Conservation (phyloP, 2,888 invertebrate species). For the Encarsia formosa region DNA sequence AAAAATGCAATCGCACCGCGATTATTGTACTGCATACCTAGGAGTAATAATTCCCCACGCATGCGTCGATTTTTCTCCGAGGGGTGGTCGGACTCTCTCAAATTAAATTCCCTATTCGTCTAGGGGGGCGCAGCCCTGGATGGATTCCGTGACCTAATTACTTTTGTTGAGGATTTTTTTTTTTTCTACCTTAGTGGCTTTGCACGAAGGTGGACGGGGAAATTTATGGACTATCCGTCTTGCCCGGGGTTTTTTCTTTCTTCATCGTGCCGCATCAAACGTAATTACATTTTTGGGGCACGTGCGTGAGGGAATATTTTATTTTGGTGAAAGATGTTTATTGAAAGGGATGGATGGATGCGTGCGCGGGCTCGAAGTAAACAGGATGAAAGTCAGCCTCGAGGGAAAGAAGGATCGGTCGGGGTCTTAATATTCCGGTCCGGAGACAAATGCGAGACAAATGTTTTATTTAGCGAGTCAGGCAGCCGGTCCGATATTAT, state of each 20-base stretch:
- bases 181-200: not conserved
- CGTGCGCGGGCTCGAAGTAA: not conserved
- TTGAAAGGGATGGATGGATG: too few relatives aligned
- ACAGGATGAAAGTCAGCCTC: slow-evolving; percentile 4
- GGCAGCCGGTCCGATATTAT: not conserved
- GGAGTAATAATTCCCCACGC: too few relatives aligned
- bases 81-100: too few relatives aligned
- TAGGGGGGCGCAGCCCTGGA: slow-evolving; percentile 25
- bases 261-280: slow-evolving; percentile 8
- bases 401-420: slow-evolving; percentile 10
- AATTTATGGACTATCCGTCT: slow-evolving; percentile 11
- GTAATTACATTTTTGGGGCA: slow-evolving; percentile 32
- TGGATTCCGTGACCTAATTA: slow-evolving; percentile 27
- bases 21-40: too few relatives aligned
- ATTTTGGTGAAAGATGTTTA: too few relatives aligned
- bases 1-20: too few relatives aligned
- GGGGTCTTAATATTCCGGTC: slow-evolving; percentile 22
- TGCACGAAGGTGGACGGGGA: not conserved
- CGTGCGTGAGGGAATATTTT: too few relatives aligned
- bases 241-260: slow-evolving; percentile 11
- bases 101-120: slow-evolving; percentile 53
- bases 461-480: slow-evolving; percentile 25
- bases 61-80: slow-evolving; percentile 45
- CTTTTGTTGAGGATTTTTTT: slow-evolving; percentile 7
- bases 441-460: slow-evolving; percentile 24